phyloP scores from a whole-genome alignment of 30 jellyfish, hydroid and myxozoan species.

The Clytia hemisphaerica region DNA sequence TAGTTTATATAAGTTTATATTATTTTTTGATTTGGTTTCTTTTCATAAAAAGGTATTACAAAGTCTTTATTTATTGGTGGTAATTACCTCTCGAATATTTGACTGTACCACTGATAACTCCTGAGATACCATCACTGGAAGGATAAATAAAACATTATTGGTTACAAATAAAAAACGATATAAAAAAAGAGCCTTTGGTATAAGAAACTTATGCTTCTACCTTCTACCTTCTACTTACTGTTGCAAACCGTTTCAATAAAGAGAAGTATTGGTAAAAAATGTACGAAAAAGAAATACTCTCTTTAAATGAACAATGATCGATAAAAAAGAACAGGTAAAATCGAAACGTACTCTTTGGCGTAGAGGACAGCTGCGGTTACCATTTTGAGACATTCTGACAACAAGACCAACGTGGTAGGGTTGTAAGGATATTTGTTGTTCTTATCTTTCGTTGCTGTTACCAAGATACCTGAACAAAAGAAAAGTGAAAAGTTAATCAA shows the following conservation, averaged over 20 bases:
- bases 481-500: background rate
- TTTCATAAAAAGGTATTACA: too few relatives aligned
- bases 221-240: background rate
- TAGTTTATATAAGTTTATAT: too few relatives aligned
- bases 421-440: slow-evolving; percentile 65
- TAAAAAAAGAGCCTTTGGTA: background rate
- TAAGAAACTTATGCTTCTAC: too few relatives aligned
- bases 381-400: slow-evolving; percentile 68
- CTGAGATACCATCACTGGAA: slow-evolving; percentile 11
- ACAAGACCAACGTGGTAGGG: slow-evolving; percentile 79
- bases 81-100: slow-evolving; percentile 18
- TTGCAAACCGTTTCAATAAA: background rate
- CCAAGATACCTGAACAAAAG: slow-evolving; percentile 58
- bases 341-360: slow-evolving; percentile 55
- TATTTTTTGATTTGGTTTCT: too few relatives aligned
- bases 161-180: background rate
- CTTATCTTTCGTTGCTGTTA: slow-evolving; percentile 80
- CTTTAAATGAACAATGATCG: background rate
- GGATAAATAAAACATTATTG: too few relatives aligned
- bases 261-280: background rate
- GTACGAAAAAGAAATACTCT: background rate
- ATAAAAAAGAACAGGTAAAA: too few relatives aligned
- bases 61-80: too few relatives aligned
- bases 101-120: slow-evolving; percentile 25
- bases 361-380: slow-evolving; percentile 47